Evolutionary conservation across 2,888 invertebrate species (phyloP).

Genomic region (Cerastis leucographa): DNA sequence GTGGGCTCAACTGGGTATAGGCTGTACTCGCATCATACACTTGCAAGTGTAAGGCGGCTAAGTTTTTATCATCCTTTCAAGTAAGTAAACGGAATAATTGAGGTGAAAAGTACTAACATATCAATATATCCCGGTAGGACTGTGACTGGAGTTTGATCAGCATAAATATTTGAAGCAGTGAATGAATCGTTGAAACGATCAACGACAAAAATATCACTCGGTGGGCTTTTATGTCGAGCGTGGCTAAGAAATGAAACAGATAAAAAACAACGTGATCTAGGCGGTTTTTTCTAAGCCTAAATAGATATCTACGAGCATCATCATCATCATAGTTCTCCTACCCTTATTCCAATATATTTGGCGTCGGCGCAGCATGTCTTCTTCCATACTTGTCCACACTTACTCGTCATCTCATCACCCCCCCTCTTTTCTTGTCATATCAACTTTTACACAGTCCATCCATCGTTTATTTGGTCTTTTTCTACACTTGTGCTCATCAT

Average conservation of each 20-base stretch:
- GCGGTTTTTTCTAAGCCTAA: background rate
- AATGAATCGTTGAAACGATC: background rate
- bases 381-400: too few relatives aligned
- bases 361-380: too few relatives aligned
- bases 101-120: background rate
- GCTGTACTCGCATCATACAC: conserved; percentile 91
- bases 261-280: background rate
- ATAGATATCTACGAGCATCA: too few relatives aligned
- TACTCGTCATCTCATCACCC: too few relatives aligned
- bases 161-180: background rate
- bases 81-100: conserved; percentile 75
- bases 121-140: background rate
- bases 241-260: background rate
- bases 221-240: background rate
- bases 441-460: too few relatives aligned
- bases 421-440: too few relatives aligned
- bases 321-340: too few relatives aligned
- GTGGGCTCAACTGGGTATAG: conserved; percentile 85
- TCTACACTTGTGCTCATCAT: too few relatives aligned
- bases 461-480: too few relatives aligned
- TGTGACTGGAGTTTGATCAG: background rate
- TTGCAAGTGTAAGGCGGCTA: conserved; percentile 89
- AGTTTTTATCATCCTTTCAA: conserved; percentile 85
- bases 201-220: background rate
- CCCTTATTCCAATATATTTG: too few relatives aligned